Evolutionary conservation across 2,797 vertebrate species (phyloP).

Genomic region (Stomatorhinus walkeri): DNA sequence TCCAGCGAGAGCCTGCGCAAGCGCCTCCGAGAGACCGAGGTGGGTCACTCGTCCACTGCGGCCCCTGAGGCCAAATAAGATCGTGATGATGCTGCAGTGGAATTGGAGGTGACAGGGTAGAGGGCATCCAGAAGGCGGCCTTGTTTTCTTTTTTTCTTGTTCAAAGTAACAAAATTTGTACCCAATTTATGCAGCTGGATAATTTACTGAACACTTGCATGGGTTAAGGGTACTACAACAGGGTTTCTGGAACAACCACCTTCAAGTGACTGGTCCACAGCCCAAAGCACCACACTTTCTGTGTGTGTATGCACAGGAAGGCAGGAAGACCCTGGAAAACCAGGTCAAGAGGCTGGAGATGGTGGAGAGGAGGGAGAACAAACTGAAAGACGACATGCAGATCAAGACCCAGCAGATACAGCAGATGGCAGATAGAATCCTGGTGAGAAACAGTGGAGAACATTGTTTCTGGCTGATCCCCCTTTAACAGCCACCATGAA

Average conservation of each 20-base stretch:
- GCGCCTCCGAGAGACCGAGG: conserved; percentile 89
- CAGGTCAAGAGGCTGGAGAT: conserved; percentile 95
- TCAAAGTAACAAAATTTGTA: background rate
- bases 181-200: background rate
- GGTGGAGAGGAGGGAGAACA: conserved; percentile 90
- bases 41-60: conserved; percentile 46
- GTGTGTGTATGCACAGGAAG: conserved; percentile 66
- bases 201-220: background rate
- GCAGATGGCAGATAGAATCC: conserved; percentile 97
- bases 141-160: background rate
- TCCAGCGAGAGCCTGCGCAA: conserved; percentile 89
- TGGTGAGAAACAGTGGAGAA: conserved; percentile 65
- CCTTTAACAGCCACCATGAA: background rate
- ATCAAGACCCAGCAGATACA: conserved; percentile 96
- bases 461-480: background rate
- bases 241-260: background rate
- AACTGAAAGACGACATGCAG: conserved; percentile 96
- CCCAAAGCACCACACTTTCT: background rate
- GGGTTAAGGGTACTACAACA: background rate
- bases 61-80: background rate
- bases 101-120: background rate
- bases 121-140: background rate
- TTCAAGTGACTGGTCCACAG: background rate
- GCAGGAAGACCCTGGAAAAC: conserved; percentile 93
- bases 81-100: background rate